A percentile compares a stretch with the other conserved stretches of the same genome.
Evolutionary conservation across 2,888 invertebrate species (phyloP).

Genomic region (Volucella zonaria): DNA sequence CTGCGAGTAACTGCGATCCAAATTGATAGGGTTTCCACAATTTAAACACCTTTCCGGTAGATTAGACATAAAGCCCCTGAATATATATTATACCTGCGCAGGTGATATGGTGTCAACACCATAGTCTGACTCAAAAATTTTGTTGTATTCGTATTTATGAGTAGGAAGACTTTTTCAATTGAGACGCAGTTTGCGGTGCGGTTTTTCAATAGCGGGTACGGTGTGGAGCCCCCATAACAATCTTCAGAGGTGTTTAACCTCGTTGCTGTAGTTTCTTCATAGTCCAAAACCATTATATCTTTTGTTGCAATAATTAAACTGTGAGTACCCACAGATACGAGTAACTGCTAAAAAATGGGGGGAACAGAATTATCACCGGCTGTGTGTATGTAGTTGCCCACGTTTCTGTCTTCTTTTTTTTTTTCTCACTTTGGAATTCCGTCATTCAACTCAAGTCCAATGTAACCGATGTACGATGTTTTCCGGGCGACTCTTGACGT

Average conservation of each 20-base stretch:
- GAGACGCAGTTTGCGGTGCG: constrained; percentile 35
- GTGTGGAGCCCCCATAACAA: constrained; percentile 32
- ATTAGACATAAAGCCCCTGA: constrained; percentile 19
- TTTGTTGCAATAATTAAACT: constrained; percentile 58
- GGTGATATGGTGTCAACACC: no score
- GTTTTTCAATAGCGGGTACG: constrained; percentile 2
- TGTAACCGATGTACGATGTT: constrained; percentile 21
- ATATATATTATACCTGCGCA: no score
- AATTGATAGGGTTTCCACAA: constrained; percentile 36
- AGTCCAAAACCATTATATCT: constrained; percentile 45
- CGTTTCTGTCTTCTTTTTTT: neutral
- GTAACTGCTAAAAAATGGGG: no score
- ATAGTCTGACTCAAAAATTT: no score
- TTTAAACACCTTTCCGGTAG: constrained; percentile 22
- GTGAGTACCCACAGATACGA: neutral
- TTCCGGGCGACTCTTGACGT: constrained; percentile 26
- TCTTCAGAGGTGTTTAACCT: constrained; percentile 64
- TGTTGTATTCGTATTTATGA: constrained; percentile 11
- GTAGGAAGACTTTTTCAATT: constrained; percentile 55
- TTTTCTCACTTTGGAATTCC: neutral
- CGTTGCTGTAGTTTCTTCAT: constrained; percentile 52
- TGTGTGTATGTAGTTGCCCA: neutral
- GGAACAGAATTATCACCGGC: no score
- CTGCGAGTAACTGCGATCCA: constrained; percentile 31
- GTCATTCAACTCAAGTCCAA: neutral